Evolutionary conservation across 2,888 invertebrate species (phyloP), one percentile per base, ranked within the genome.

Genomic region (Elegia similella): DNA sequence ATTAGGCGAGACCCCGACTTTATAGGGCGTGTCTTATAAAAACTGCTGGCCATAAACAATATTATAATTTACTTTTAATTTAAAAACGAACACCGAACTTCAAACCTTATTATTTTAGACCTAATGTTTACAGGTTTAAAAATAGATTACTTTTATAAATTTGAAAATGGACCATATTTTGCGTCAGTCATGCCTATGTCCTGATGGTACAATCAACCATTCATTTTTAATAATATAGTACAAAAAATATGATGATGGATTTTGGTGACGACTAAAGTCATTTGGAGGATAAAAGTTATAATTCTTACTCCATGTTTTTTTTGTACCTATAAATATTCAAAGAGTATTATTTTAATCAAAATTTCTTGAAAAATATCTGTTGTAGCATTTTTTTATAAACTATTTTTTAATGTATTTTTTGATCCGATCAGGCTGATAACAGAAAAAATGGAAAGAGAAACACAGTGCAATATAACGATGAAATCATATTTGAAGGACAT

Each of bases 111-210:
- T 0, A 8, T 38, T n/a, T 17, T 1, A n/a, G 13, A 32, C 0
- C 17, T 15, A 46, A 32, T 15, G 23, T 46, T 23, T 32, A n/a
- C 12, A 13, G 12, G 16, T 42, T 10, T 38, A 13, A 17, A 23
- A 34, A 30, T 29, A 34, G 16, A 2, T 1, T 30, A 12, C 7
- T 17, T 42, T 38, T 32, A 12, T 29, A 55, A 59, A 34, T 17
- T 59, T 47, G 52, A 63, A 69, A 54, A 62, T 70, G 59, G 73
- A 70, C 74, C 34, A 70, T 70, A 70, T 70, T 78, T 76, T 67
- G 67, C 73, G 73, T 79, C 73, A 76, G 71, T 78, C 76, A 72
- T 72, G 68, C 66, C 74, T 74, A 76, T 76, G 79, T 76, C 73
- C 72, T 69, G 53, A 54, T 54, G 53, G 43, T 54, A 43, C 48